Conservation (phyloP, 2,797 vertebrate species). For the Sebastes itinus region DNA sequence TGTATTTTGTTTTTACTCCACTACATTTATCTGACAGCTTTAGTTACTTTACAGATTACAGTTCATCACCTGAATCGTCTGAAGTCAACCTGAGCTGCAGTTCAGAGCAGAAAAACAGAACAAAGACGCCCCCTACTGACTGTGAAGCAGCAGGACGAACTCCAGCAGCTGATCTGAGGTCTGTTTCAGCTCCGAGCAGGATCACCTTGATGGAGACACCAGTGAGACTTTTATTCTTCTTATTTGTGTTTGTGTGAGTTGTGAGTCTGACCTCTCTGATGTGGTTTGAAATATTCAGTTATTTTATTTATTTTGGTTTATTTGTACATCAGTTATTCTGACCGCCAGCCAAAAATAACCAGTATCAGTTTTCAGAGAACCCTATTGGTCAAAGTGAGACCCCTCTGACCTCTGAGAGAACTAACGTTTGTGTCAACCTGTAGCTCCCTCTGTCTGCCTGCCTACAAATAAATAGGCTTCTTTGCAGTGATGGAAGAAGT, state of each 20-base stretch:
- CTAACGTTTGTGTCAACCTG: too few species aligned
- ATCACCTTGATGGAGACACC: too few species aligned
- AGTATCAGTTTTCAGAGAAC: background rate
- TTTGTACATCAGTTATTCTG: too few species aligned
- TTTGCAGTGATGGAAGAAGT: too few species aligned
- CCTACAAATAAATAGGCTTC: too few species aligned
- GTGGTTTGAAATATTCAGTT: background rate
- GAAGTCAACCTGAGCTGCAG: background rate
- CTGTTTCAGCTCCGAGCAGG: background rate
- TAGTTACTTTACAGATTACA: too few species aligned
- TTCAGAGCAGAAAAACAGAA: slow-evolving; percentile 10
- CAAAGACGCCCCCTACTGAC: slow-evolving; percentile 70
- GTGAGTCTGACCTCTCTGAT: too few species aligned
- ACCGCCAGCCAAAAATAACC: background rate
- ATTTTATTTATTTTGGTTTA: background rate
- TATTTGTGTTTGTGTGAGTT: background rate
- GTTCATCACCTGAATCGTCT: too few species aligned
- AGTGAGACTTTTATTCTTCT: background rate
- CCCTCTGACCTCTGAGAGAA: background rate
- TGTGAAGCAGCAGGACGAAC: background rate
- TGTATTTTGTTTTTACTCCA: too few species aligned
- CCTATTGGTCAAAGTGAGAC: background rate
- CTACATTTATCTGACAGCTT: too few species aligned
- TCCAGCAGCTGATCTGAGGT: background rate
- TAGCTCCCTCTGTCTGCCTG: too few species aligned